A percentile compares a stretch with the other conserved stretches of the same genome.
Conservation (phyloP, 2,797 vertebrate species). For the Vipera latastei region DNA sequence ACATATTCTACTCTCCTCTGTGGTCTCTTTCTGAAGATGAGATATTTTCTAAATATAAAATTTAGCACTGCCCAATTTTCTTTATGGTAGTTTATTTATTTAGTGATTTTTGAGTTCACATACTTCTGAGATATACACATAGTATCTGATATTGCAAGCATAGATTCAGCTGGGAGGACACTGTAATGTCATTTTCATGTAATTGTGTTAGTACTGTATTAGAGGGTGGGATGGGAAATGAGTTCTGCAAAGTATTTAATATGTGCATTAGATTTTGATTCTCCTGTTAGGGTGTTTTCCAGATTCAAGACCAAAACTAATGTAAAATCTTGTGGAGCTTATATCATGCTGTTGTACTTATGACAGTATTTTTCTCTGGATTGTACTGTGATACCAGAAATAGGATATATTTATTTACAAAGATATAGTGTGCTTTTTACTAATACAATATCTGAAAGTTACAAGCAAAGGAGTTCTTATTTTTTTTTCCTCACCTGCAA, state of each 20-base stretch:
- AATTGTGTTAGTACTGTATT: slow-evolving; percentile 74
- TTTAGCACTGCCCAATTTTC: slow-evolving; percentile 68
- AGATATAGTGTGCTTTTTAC: slow-evolving; percentile 71
- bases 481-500: slow-evolving; percentile 44
- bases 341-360: slow-evolving; percentile 59
- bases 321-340: slow-evolving; percentile 59
- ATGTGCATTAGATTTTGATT: slow-evolving; percentile 67
- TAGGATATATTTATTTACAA: slow-evolving; percentile 73
- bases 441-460: slow-evolving; percentile 63
- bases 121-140: slow-evolving; percentile 70
- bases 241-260: slow-evolving; percentile 67
- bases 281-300: slow-evolving; percentile 63
- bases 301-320: slow-evolving; percentile 67
- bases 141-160: slow-evolving; percentile 64
- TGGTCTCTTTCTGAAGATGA: slow-evolving; percentile 67
- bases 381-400: slow-evolving; percentile 71
- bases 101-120: slow-evolving; percentile 64
- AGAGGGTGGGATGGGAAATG: slow-evolving; percentile 49
- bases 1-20: slow-evolving; percentile 67
- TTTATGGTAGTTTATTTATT: slow-evolving; percentile 76
- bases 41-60: slow-evolving; percentile 72
- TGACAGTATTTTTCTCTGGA: slow-evolving; percentile 62
- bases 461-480: slow-evolving; percentile 54
- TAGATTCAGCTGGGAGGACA: slow-evolving; percentile 71
- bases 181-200: slow-evolving; percentile 71